Evolutionary conservation across 2,888 invertebrate genomes (phyloP), one percentile per base, ranked within the genome.

Genomic region (Argyra leucocephala): DNA sequence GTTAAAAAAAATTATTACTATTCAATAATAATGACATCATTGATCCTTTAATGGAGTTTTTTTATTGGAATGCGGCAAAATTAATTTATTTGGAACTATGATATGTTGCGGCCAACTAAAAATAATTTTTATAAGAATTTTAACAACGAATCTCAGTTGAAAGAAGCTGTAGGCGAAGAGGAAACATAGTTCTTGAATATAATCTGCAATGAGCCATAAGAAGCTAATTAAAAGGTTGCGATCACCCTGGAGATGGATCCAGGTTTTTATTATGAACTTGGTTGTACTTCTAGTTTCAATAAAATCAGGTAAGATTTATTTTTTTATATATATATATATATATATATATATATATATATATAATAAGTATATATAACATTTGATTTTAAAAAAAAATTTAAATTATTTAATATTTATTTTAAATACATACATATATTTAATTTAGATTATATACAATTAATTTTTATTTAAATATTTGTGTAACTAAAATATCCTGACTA

Each of bases 241-340:
- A 31, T 64, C 67, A 65, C 65, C 68, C 63, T 68, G 66, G 66
- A 66, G 66, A 68, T 66, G 68, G 64, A 64, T 64, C 63, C 63
- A 62, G 63, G 66, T 64, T 62, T 22, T 58, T 62, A 57, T 67
- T 21, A 48, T 67, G 24, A 64, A 61, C 64, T 65, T 67, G 65
- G 59, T 63, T 65, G 62, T 64, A 61, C 65, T 66, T 64, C 62
- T 66, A 57, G 61, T 67, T 31, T 65, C 61, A 58, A 58, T 58
- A 48, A 36, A 61, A 48, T 61, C 65, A 67, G 67, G 67, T 67
- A 65, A 63, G 63, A 23, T 31, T 7, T n/a, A n/a, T n/a, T n/a
- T n/a, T n/a, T n/a, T n/a, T n/a, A n/a, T n/a, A n/a, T n/a, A n/a
- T n/a, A n/a, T n/a, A n/a, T n/a, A 31, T 31, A 31, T 10, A 31